Conservation (phyloP, 2,113 vertebrate genomes). For the Bos javanicus region DNA sequence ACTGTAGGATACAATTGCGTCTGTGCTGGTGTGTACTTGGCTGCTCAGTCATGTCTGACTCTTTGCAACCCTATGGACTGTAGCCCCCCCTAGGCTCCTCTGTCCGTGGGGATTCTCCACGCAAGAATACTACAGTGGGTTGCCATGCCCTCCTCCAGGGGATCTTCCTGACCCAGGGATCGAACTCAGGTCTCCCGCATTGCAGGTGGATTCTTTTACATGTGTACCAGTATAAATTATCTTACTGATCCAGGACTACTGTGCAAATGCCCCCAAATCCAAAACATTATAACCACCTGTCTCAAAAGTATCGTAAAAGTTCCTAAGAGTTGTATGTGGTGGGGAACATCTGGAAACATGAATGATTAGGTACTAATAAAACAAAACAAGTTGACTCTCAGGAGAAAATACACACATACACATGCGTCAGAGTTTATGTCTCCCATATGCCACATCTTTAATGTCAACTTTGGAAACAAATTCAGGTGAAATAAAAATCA, state of each 20-base stretch:
- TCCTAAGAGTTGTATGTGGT: neutral
- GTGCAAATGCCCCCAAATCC: neutral
- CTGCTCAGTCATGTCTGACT: neutral
- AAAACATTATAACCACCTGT: neutral
- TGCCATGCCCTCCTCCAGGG: neutral
- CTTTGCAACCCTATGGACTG: neutral
- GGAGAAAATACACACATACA: slow-evolving; percentile 43
- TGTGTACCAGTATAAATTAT: neutral
- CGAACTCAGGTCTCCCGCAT: neutral
- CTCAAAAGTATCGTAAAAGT: neutral
- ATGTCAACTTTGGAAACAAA: slow-evolving; percentile 59
- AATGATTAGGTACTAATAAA: neutral
- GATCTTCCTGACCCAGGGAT: neutral
- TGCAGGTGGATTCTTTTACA: neutral
- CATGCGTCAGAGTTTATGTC: neutral
- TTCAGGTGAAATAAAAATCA: slow-evolving; percentile 53
- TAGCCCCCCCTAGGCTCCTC: neutral
- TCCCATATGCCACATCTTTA: slow-evolving; percentile 15
- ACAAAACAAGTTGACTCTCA: neutral
- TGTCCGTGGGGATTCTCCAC: neutral
- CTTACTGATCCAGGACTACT: neutral
- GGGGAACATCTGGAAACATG: neutral
- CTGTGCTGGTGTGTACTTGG: neutral
- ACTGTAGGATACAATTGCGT: neutral
- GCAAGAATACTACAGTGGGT: neutral